A percentile compares a stretch with the other conserved stretches of the same genome.
phyloP scores from a whole-genome alignment of 2,113 vertebrate genomes.

The Megaleporinus macrocephalus region DNA sequence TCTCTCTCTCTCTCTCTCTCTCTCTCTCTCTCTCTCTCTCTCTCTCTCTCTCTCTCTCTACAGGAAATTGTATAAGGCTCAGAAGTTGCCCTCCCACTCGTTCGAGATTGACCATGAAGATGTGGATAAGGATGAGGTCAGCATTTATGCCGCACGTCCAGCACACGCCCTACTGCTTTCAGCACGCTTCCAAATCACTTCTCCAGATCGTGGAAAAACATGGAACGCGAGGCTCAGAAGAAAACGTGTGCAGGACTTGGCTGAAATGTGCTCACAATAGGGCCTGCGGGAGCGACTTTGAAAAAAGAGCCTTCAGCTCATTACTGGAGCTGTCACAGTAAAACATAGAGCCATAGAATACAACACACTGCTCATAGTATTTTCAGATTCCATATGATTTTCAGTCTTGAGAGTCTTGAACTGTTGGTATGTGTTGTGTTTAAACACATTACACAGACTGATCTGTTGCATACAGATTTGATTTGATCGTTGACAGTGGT shows the following conservation, averaged over 20 bases:
- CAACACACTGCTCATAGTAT: too few species aligned
- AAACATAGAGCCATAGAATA: too few species aligned
- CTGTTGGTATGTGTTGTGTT: too few species aligned
- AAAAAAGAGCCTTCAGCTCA: neutral
- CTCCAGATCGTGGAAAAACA: conserved; percentile 8
- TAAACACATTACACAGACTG: too few species aligned
- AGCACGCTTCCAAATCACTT: neutral
- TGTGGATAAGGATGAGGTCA: conserved; percentile 96
- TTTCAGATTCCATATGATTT: too few species aligned
- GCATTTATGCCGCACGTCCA: conserved; percentile 49
- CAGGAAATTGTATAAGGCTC: conserved; percentile 88
- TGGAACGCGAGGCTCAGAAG: neutral
- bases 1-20: conserved; percentile 7
- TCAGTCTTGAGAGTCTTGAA: too few species aligned
- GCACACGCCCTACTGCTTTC: neutral
- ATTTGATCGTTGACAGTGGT: too few species aligned
- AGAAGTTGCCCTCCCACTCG: conserved; percentile 94
- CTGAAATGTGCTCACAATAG: neutral
- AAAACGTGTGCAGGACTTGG: neutral
- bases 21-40: conserved; percentile 7
- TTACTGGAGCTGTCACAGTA: neutral
- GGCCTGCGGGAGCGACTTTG: neutral
- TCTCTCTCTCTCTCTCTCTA: conserved; percentile 20
- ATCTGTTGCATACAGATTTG: too few species aligned
- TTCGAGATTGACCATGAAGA: conserved; percentile 99